Evolutionary conservation across 2,888 invertebrate species (phyloP), one percentile per base, ranked within the genome.

Genomic region (Coenonympha arcania): DNA sequence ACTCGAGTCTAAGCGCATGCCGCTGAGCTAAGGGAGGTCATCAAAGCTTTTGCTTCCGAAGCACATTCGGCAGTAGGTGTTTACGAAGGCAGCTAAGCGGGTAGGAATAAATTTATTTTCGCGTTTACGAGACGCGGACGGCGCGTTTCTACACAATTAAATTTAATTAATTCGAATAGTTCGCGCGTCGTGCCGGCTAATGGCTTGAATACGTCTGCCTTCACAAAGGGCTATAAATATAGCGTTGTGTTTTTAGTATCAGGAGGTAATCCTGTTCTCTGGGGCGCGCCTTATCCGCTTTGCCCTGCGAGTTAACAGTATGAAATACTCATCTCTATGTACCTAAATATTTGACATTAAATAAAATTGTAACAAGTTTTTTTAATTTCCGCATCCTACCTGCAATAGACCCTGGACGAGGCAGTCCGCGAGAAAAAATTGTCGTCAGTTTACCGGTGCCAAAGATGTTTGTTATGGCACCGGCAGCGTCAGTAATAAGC

Each of bases 81-180:
- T 48, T 50, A 59, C 62, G 59, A 57, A 58, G 49, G 52, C 56
- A 57, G 58, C 63, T 64, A 67, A 66, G 56, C 58, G 61, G 57
- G 57, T 58, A 55, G 48, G 54, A 57, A 58, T 62, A 63, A 65
- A 68, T 70, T 67, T 68, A 70, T 69, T 67, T 71, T 62, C 62
- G 63, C 65, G 64, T 71, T 68, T 66, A 69, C 66, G 64, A 68
- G 70, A 68, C 64, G 63, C 58, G 61, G 63, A 64, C 61, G 61
- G 59, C 65, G 66, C 63, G 71, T 74, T 80, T 81, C 79, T 76
- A 74, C 76, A 81, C 81, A 80, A 82, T 84, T 84, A 81, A 84
- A 79, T 80, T 81, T 78, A 84, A 84, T 84, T 83, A 83, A 82
- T 82, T 79, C 72, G 77, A 80, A 84, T 82, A 84, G 82, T 83